Evolutionary conservation across 2,797 vertebrate genomes (phyloP).

Genomic region (Oryzias dopingdopingensis): DNA sequence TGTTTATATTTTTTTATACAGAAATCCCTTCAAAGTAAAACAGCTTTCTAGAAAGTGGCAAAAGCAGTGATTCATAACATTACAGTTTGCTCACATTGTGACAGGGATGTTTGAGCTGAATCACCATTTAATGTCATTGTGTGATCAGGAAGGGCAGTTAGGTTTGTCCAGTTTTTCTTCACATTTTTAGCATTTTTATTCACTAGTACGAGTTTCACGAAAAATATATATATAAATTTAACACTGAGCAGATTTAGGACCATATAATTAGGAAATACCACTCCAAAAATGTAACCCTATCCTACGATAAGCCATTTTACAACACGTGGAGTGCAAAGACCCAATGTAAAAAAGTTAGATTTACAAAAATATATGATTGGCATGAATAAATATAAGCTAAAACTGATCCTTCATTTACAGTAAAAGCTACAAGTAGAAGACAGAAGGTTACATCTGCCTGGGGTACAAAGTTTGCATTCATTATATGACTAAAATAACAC

Average conservation of each 20-base stretch:
- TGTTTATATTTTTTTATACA: slow-evolving; percentile 18
- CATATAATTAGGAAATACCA: too few species aligned
- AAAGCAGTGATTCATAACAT: slow-evolving; percentile 38
- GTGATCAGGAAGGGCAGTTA: neutral
- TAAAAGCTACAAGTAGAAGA: slow-evolving; percentile 11
- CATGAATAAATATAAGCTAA: neutral
- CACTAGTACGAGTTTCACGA: too few species aligned
- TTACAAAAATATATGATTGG: neutral
- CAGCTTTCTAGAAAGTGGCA: slow-evolving; percentile 34
- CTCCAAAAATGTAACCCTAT: too few species aligned
- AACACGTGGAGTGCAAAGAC: neutral
- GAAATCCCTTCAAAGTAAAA: slow-evolving; percentile 19
- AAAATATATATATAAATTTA: too few species aligned
- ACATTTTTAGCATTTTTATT: neutral
- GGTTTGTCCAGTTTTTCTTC: neutral
- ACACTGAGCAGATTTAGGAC: too few species aligned
- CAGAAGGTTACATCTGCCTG: slow-evolving; percentile 3
- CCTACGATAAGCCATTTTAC: neutral
- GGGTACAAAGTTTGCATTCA: slow-evolving; percentile 30
- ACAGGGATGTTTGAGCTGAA: slow-evolving; percentile 7
- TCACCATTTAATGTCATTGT: slow-evolving; percentile 19
- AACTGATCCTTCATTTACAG: neutral
- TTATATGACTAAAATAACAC: slow-evolving; percentile 39
- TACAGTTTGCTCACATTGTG: slow-evolving; percentile 5
- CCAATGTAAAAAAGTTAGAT: neutral